These are phyloP conservation scores for Drosophila falleni DNA, from an alignment of 2,888 invertebrate species.

Conservation along the genomic window DNA sequence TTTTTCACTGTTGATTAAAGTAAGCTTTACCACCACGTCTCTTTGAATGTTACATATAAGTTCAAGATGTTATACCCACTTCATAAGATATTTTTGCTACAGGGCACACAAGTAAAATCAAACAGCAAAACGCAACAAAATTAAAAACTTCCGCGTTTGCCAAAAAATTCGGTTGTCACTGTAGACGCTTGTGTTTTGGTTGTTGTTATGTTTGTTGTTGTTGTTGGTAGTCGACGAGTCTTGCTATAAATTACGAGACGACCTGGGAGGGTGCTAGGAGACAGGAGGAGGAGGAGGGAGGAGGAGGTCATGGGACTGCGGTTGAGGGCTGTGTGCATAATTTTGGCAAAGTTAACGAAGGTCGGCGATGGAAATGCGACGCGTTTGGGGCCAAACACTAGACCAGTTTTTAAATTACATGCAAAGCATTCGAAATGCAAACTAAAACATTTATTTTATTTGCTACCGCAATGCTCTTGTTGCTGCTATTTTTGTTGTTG, in stretches of 20 bases:
- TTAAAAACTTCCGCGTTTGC: constrained; percentile 77
- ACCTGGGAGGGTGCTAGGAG: constrained; percentile 60
- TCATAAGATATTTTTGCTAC: background rate
- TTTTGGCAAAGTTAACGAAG: constrained; percentile 83
- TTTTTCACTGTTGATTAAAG: background rate
- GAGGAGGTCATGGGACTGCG: constrained; percentile 20
- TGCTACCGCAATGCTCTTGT: constrained; percentile 34
- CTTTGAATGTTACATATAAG: background rate
- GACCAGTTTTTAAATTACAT: constrained; percentile 83
- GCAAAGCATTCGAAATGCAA: constrained; percentile 81
- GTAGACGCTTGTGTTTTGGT: constrained; percentile 11
- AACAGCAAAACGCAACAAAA: constrained; percentile 55
- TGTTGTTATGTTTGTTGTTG: constrained; percentile 22
- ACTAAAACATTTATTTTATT: constrained; percentile 79
- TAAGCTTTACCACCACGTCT: too few relatives aligned
- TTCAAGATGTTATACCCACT: background rate
- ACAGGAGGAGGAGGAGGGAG: background rate
- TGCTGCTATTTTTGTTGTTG: constrained; percentile 15
- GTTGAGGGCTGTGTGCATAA: constrained; percentile 76
- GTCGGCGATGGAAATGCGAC: constrained; percentile 51
- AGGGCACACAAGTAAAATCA: constrained; percentile 24
- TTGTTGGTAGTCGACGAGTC: constrained; percentile 26
- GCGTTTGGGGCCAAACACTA: constrained; percentile 62
- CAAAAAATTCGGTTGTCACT: constrained; percentile 42
- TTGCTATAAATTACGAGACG: constrained; percentile 75